phyloP scores from a whole-genome alignment of 2,113 vertebrate species.

The Scomber japonicus region DNA sequence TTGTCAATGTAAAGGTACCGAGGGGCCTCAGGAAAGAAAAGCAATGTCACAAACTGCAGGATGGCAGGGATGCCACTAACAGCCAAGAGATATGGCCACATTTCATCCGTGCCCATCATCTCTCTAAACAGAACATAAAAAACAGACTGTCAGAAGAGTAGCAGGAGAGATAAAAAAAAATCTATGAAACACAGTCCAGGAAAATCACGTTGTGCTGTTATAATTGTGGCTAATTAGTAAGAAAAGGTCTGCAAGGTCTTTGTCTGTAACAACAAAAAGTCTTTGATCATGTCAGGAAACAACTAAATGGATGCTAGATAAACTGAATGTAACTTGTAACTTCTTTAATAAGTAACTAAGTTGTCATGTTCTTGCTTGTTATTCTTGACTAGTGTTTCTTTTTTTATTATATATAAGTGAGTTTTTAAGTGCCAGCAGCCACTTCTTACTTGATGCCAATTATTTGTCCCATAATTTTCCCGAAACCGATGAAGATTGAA shows the following conservation, averaged over 20 bases:
- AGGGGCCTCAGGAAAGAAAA: conserved; percentile 87
- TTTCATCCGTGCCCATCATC: conserved; percentile 84
- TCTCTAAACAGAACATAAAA: conserved; percentile 74
- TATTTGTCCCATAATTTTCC: conserved; percentile 84
- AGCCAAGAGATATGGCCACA: conserved; percentile 85
- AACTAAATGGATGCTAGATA: background rate
- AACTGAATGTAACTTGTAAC: background rate
- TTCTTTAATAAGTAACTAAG: background rate
- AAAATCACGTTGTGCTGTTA: background rate
- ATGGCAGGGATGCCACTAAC: conserved; percentile 83
- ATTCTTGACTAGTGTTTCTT: background rate
- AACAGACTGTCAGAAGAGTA: background rate
- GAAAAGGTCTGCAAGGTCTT: background rate
- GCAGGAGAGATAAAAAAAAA: background rate
- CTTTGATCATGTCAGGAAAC: background rate
- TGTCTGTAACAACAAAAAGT: background rate
- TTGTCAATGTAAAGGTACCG: conserved; percentile 85
- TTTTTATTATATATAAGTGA: background rate
- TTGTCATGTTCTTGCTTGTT: background rate
- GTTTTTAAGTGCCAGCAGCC: background rate
- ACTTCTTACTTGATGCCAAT: conserved; percentile 83
- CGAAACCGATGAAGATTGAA: conserved; percentile 81
- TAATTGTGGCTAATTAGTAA: background rate
- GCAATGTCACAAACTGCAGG: conserved; percentile 82
- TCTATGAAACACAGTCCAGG: background rate